Evolutionary conservation across 1,140 invertebrate species (phyloP).

Genomic region (Ephestia elutella): DNA sequence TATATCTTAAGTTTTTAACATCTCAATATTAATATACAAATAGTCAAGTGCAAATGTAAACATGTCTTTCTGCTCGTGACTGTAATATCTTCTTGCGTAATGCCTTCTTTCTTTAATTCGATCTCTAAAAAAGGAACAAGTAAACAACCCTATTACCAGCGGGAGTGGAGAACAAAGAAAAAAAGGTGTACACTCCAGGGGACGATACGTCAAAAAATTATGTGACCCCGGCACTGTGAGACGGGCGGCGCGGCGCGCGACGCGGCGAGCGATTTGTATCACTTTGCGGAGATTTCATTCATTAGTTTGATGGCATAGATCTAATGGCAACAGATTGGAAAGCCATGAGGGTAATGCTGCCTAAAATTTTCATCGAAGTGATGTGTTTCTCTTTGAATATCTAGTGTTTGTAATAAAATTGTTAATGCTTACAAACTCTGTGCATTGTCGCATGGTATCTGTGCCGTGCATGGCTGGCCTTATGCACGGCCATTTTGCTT

Average conservation of each 20-base stretch:
- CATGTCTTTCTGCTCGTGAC: neutral
- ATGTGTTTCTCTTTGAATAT: no score
- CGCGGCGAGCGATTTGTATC: slow-evolving; percentile 13
- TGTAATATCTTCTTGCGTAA: no score
- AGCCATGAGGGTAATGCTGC: neutral
- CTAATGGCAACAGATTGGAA: neutral
- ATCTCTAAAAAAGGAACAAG: neutral
- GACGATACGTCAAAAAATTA: slow-evolving; percentile 51
- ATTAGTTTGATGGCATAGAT: slow-evolving; percentile 1
- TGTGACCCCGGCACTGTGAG: slow-evolving; percentile 25
- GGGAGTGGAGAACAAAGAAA: slow-evolving; percentile 44
- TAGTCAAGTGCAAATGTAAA: no score
- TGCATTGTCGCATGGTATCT: no score
- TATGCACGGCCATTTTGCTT: no score
- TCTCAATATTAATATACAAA: no score
- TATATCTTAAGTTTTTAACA: no score
- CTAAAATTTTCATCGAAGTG: no score
- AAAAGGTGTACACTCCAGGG: slow-evolving; percentile 44
- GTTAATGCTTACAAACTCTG: no score
- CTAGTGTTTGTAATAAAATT: no score
- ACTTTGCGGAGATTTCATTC: slow-evolving; percentile 7
- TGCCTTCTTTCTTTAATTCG: no score
- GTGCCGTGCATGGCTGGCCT: no score
- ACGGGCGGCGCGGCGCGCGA: neutral
- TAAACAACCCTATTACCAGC: slow-evolving; percentile 33